Base-by-base conservation (phyloP, 2,888 invertebrate species). In the Phasia obesa region DNA sequence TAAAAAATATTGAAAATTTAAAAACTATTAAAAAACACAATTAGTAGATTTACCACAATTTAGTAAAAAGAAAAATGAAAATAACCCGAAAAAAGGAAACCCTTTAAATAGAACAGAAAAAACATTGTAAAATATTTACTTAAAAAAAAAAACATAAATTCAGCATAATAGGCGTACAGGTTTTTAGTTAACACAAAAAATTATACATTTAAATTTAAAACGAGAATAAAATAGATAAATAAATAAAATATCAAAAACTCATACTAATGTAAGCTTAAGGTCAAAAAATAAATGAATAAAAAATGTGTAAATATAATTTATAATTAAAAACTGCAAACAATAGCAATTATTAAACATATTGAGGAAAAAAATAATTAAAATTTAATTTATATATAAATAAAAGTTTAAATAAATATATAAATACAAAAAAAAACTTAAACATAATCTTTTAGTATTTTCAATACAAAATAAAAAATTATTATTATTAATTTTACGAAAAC, bases 291-390 rank as follows among this genome's bases (percentile, higher is more conserved):
- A 38, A 71, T 27, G 44, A 64, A 44, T 55, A 31, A 31, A 71
- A 83, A 71, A 49, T 23, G 17, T 84, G 84, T 84, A 84, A 57
- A 84, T 84, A 84, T 47, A 62, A 80, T 64, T 62, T 64, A 53
- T 27, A 78, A 44, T 38, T 27, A 35, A 35, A 71, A 80, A 84
- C 71, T 69, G 77, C 76, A 84, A 87, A 87, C 88, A 88, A 89
- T 88, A 88, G 88, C 88, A 89, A 88, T 89, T 88, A 88, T 87
- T 87, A 87, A 77, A 86, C 78, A 89, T 85, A 88, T 88, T 88
- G 86, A 85, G 82, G 35, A 80, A 82, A 78, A 21, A 44, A n/a
- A 42, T 47, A 82, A 67, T 51, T 67, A 74, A 53, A 76, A 55
- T 69, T 21, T 51, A 74, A 42, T 42, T 71, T 67, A 62, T 38